Base-by-base conservation (phyloP, 2,797 vertebrate species). In the Mormyrus hasselquistii region DNA sequence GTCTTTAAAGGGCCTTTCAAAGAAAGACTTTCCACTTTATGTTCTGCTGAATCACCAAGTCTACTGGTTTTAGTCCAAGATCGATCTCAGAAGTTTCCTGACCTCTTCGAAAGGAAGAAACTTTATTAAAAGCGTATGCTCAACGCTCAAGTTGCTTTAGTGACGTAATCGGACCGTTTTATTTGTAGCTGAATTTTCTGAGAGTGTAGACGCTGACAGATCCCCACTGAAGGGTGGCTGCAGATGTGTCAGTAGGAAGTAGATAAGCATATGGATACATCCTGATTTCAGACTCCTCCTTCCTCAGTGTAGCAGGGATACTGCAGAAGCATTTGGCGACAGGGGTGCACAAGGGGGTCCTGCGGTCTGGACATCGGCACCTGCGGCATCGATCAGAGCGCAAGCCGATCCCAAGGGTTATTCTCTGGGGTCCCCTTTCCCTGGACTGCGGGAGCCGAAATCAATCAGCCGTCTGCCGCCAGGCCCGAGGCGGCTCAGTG, bases 401-500 rank as follows among this genome's bases (percentile, higher is more conserved):
- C 90, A 90, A 79, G 91, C 93, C 65, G 89, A 91, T 91, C 91
- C 91, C 93, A 89, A 89, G 90, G 91, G 91, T 87, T 89, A 90
- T 92, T 91, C 89, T 87, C 41, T 91, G 89, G 90, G 92, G 95
- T 93, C 92, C 90, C 89, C 92, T 95, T 93, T 94, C 93, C 91
- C 89, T 92, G 92, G 91, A 93, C 93, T 90, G 90, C 90, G 84
- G 90, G 88, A 94, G 93, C 94, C 90, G 93, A 93, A 94, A 95
- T 95, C 94, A 94, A 94, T 95, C 57, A 65, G 93, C 53, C 90
- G 52, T 94, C 93, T 93, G 93, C 94, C 94, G 91, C 92, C 93
- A 88, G 62, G 91, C 85, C 93, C 16, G 76, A 92, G 92, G 91
- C 91, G 92, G 91, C 92, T 94, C 94, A 93, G 95, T 94, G 95